Evolutionary conservation across 2,113 vertebrate species (phyloP).

Genomic region (Python bivittatus): DNA sequence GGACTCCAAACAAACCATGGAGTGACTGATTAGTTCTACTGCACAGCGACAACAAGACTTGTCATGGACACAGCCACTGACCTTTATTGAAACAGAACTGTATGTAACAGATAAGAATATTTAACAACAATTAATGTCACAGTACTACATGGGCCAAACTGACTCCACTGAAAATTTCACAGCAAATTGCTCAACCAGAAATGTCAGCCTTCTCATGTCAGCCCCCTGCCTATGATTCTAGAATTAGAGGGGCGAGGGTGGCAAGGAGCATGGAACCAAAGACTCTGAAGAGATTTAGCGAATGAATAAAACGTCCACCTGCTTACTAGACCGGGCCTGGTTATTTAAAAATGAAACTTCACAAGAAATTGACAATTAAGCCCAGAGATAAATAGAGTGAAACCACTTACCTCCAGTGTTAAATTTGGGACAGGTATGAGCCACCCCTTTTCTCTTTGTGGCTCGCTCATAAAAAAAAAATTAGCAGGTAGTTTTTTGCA

Average conservation of each 20-base stretch:
- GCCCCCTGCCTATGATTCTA: constrained; percentile 45
- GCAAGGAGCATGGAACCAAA: neutral
- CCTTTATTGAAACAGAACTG: constrained; percentile 70
- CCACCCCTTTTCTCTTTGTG: accelerated
- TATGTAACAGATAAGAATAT: constrained; percentile 70
- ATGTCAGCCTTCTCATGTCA: constrained; percentile 63
- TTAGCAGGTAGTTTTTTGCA: neutral
- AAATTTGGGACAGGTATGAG: constrained; percentile 1
- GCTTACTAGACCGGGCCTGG: constrained; percentile 1
- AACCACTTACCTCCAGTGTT: constrained; percentile 28
- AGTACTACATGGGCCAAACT: constrained; percentile 34
- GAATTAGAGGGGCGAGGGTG: constrained; percentile 1
- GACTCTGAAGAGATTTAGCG: constrained; percentile 51
- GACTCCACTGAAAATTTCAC: constrained; percentile 53
- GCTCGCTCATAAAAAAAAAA: neutral
- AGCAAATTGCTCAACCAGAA: constrained; percentile 68
- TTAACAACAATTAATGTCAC: constrained; percentile 73
- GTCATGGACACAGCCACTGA: constrained; percentile 51
- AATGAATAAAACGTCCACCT: constrained; percentile 26
- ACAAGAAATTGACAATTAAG: constrained; percentile 38
- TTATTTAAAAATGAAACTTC: constrained; percentile 31
- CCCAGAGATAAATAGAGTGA: constrained; percentile 20
- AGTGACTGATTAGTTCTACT: constrained; percentile 58
- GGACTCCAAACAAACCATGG: constrained; percentile 28
- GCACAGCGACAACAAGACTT: constrained; percentile 39